Conservation (phyloP, 2,797 vertebrate genomes). For the Enteromius paludinosus region DNA sequence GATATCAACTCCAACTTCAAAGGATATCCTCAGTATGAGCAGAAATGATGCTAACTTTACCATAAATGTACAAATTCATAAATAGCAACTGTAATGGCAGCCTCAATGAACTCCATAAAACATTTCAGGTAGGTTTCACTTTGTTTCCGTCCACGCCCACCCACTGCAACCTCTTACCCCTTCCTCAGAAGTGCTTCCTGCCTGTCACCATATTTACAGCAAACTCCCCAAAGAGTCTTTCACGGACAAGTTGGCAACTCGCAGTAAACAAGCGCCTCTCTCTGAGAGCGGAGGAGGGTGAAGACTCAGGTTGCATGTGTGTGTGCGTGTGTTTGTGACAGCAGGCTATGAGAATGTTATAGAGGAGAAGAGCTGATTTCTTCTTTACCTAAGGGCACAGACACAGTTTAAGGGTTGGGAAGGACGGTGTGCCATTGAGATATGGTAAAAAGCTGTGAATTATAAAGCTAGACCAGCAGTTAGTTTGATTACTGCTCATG, state of each 20-base stretch:
- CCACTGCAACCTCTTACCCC: constrained; percentile 33
- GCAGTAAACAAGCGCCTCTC: constrained; percentile 54
- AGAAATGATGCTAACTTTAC: neutral
- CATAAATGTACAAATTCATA: neutral
- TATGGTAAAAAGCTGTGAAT: constrained; percentile 41
- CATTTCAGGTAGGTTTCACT: constrained; percentile 39
- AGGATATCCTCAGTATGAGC: neutral
- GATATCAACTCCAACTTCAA: neutral
- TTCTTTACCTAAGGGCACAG: constrained; percentile 41
- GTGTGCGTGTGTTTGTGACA: constrained; percentile 22
- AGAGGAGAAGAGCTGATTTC: constrained; percentile 47
- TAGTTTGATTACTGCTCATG: constrained; percentile 43
- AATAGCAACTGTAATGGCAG: constrained; percentile 2
- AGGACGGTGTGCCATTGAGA: constrained; percentile 35
- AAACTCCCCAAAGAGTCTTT: constrained; percentile 51
- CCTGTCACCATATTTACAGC: constrained; percentile 58
- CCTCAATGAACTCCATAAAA: constrained; percentile 5
- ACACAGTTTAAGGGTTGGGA: constrained; percentile 32
- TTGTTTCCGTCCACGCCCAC: constrained; percentile 6
- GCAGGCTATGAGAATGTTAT: constrained; percentile 23
- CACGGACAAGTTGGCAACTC: constrained; percentile 51
- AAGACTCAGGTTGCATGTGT: constrained; percentile 33
- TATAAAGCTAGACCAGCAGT: constrained; percentile 31
- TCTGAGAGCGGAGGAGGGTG: constrained; percentile 47
- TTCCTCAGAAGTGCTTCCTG: constrained; percentile 47